Base-by-base conservation (phyloP, 2,888 invertebrate species). In the Opisthograptis luteolata region DNA sequence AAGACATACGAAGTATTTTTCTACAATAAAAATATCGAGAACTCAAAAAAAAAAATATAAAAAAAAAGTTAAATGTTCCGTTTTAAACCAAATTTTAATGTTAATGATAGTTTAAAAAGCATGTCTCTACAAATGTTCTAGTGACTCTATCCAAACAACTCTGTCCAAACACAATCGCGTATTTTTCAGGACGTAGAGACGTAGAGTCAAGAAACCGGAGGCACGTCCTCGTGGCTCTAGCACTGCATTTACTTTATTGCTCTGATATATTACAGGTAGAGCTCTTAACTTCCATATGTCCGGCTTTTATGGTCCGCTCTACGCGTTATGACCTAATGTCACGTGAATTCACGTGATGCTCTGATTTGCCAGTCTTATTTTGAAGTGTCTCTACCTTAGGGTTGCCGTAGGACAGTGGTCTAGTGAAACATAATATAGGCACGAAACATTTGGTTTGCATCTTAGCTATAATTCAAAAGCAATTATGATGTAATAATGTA, bases 251-350 rank as follows among this genome's bases (percentile, higher is more conserved):
- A 89, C 86, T 90, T 90, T 89, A 90, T 84, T 79, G 68, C 90
- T 83, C 87, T 84, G 86, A 87, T 89, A 89, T 90, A 86, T 89
- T 81, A 88, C 87, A 84, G 87, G 86, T 82, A 82, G 86, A 80
- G 88, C 88, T 88, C 79, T 89, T 87, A 86, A 87, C 84, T 86
- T 85, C 79, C 82, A 87, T 87, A 87, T 81, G 85, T 84, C 81
- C 60, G 80, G 79, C 75, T 87, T 88, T 89, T 90, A 89, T 87
- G 81, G 87, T 79, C 71, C 74, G 69, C 80, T 77, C 79, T 79
- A 84, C 84, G 82, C 84, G 80, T 89, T 88, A 89, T 87, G 76
- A 84, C 75, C 76, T 76, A 79, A 78, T 80, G 85, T 87, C 88
- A 88, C 88, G 88, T 87, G 84, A 78, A 80, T 85, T 87, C 88